Conservation (phyloP, 2,113 vertebrate species). For the Mola mola region DNA sequence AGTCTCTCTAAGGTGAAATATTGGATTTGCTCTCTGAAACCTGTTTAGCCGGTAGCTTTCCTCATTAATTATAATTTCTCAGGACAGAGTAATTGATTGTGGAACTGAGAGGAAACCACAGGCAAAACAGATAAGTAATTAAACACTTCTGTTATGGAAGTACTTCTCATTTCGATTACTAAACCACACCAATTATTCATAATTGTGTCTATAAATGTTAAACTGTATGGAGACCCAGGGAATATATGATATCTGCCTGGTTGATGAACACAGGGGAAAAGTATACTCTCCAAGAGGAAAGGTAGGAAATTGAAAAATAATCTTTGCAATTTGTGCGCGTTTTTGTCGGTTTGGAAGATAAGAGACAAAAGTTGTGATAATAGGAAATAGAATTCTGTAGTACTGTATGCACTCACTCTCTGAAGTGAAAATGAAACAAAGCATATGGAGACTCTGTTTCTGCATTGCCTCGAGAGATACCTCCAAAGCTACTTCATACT, state of each 20-base stretch:
- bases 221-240: slow-evolving; percentile 50
- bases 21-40: slow-evolving; percentile 67
- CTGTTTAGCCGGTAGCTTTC: slow-evolving; percentile 61
- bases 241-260: slow-evolving; percentile 57
- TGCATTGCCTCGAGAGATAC: slow-evolving; percentile 34
- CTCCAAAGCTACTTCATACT: slow-evolving; percentile 42
- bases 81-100: slow-evolving; percentile 73
- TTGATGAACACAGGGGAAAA: slow-evolving; percentile 54
- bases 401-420: slow-evolving; percentile 21
- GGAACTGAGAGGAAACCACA: slow-evolving; percentile 57
- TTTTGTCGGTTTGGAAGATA: slow-evolving; percentile 65
- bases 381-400: slow-evolving; percentile 33
- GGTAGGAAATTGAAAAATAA: slow-evolving; percentile 74
- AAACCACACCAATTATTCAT: slow-evolving; percentile 45
- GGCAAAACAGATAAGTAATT: slow-evolving; percentile 70
- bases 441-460: slow-evolving; percentile 36
- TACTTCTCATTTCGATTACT: slow-evolving; percentile 49
- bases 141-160: slow-evolving; percentile 63
- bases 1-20: slow-evolving; percentile 64
- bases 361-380: slow-evolving; percentile 40
- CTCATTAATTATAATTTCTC: slow-evolving; percentile 72
- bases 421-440: slow-evolving; percentile 39
- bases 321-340: slow-evolving; percentile 63
- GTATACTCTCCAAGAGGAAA: slow-evolving; percentile 50
- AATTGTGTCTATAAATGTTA: slow-evolving; percentile 58